Evolutionary conservation across 1,140 invertebrate species (phyloP).

Genomic region (Melanaphis sacchari): DNA sequence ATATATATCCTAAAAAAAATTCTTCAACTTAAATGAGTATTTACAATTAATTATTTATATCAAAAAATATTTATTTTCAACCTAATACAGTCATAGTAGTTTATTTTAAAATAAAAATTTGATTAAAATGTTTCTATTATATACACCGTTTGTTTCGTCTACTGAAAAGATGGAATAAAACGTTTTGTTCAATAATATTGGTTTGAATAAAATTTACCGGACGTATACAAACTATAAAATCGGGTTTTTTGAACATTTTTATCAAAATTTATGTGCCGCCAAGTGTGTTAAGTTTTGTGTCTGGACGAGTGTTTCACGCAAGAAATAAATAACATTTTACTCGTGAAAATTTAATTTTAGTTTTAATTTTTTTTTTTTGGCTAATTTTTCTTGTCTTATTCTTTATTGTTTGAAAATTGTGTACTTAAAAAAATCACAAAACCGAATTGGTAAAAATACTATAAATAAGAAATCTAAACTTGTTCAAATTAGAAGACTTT

Average conservation of each 20-base stretch:
- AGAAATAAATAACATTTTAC: constrained; percentile 28
- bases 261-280: constrained; percentile 35
- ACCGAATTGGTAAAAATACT: not conserved
- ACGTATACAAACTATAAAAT: not conserved
- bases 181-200: not conserved
- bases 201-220: not conserved
- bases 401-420: not conserved
- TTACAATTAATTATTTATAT: not conserved
- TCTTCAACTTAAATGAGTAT: not conserved
- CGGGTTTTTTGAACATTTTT: not conserved
- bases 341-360: not conserved
- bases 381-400: not conserved
- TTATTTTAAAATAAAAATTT: not conserved
- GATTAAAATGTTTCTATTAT: not conserved
- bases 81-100: not conserved
- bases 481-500: not conserved
- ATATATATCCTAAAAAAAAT: not conserved
- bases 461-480: not conserved
- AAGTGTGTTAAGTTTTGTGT: not conserved
- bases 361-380: constrained; percentile 9
- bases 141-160: no score
- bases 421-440: not conserved
- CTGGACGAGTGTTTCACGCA: not conserved
- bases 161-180: not conserved
- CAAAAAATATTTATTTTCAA: not conserved